Conservation (phyloP, 2,888 invertebrate species). For the Ypsolopha sequella region DNA sequence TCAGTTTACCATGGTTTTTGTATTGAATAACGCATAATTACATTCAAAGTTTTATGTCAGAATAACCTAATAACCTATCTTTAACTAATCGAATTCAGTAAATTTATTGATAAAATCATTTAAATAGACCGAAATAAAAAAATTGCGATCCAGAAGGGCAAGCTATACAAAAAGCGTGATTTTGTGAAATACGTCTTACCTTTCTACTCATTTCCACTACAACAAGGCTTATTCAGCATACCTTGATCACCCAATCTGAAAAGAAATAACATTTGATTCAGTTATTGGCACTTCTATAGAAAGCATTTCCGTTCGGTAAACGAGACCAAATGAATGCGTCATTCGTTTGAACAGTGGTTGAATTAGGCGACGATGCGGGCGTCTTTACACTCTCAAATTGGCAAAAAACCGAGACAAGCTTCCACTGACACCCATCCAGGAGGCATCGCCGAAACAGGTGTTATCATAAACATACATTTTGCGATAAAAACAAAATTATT, state of each 20-base stretch:
- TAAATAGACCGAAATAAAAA: no score
- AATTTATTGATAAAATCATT: no score
- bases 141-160: no score
- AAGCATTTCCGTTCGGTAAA: slow-evolving; percentile 20
- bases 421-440: slow-evolving; percentile 65
- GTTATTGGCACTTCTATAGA: neutral
- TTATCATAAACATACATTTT: slow-evolving; percentile 72
- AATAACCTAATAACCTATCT: no score
- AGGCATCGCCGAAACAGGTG: slow-evolving; percentile 70
- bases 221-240: no score
- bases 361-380: slow-evolving; percentile 67
- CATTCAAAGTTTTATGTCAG: no score
- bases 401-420: slow-evolving; percentile 66
- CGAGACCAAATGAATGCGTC: slow-evolving; percentile 50
- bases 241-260: neutral
- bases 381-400: slow-evolving; percentile 68
- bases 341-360: slow-evolving; percentile 57
- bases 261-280: neutral
- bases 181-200: no score
- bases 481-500: slow-evolving; percentile 69
- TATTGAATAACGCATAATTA: no score
- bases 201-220: no score
- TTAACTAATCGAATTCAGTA: no score
- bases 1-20: no score
- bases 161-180: no score